Conservation (phyloP, 2,113 vertebrate genomes). For the Manacus vitellinus region DNA sequence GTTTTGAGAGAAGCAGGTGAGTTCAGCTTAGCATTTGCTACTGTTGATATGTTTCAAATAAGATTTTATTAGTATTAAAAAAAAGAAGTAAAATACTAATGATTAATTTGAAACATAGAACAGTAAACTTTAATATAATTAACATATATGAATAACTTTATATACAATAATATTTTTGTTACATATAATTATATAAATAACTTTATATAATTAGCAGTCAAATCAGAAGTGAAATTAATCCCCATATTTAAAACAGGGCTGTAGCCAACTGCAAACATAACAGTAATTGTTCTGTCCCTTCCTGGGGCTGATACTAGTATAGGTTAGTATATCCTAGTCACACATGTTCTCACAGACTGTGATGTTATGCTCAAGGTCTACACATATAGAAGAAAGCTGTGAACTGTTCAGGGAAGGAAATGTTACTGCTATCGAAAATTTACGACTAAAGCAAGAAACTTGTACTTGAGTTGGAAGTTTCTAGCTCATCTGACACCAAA, state of each 20-base stretch:
- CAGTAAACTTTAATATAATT: neutral
- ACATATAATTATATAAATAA: neutral
- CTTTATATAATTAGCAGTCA: neutral
- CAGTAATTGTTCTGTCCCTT: neutral
- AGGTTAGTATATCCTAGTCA: neutral
- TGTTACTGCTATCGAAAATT: neutral
- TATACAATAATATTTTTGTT: too few species aligned
- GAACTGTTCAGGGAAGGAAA: neutral
- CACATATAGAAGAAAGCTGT: neutral
- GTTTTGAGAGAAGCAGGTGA: neutral
- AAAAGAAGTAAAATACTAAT: neutral
- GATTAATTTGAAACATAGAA: neutral
- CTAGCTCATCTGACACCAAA: neutral
- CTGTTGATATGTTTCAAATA: neutral
- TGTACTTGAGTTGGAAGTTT: neutral
- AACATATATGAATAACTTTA: neutral
- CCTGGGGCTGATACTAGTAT: neutral
- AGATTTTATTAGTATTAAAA: neutral
- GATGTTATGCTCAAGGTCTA: neutral
- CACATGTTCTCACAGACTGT: accelerated
- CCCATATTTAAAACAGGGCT: neutral
- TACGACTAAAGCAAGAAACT: neutral
- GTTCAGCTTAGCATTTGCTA: neutral
- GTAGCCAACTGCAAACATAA: neutral
- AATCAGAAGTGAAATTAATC: neutral